Conservation (phyloP, 2,113 vertebrate species). For the Okapia johnstoni region DNA sequence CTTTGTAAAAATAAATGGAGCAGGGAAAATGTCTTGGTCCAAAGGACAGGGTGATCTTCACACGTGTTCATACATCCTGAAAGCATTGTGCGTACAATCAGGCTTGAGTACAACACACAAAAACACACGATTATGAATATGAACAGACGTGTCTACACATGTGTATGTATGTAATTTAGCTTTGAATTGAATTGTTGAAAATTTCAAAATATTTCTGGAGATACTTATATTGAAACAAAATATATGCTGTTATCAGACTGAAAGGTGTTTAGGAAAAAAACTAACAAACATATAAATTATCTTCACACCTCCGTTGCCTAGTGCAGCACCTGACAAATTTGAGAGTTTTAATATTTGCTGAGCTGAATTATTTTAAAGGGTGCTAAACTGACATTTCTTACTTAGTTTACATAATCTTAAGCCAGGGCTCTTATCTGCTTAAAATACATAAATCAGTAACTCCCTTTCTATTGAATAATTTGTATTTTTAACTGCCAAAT, state of each 20-base stretch:
- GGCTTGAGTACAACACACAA: neutral
- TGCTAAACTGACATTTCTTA: neutral
- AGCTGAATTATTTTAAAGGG: neutral
- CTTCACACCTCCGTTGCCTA: neutral
- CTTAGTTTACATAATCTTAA: neutral
- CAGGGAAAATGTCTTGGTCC: neutral
- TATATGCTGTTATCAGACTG: neutral
- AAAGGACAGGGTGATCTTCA: neutral
- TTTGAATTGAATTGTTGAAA: neutral
- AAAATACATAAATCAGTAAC: neutral
- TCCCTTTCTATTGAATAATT: neutral
- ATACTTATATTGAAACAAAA: neutral
- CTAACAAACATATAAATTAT: neutral
- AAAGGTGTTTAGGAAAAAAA: neutral
- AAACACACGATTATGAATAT: neutral
- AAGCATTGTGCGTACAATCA: neutral
- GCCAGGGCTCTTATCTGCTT: neutral
- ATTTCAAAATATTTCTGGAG: neutral
- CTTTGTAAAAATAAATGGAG: neutral
- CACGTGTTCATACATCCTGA: neutral
- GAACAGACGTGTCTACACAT: rapidly evolving
- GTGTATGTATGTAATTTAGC: neutral
- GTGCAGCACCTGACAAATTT: neutral
- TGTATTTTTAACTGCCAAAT: neutral
- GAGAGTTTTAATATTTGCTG: neutral